These are phyloP conservation scores for Xyliphius kryptos DNA, from an alignment of 2,113 vertebrate genomes.

Conservation along the genomic window DNA sequence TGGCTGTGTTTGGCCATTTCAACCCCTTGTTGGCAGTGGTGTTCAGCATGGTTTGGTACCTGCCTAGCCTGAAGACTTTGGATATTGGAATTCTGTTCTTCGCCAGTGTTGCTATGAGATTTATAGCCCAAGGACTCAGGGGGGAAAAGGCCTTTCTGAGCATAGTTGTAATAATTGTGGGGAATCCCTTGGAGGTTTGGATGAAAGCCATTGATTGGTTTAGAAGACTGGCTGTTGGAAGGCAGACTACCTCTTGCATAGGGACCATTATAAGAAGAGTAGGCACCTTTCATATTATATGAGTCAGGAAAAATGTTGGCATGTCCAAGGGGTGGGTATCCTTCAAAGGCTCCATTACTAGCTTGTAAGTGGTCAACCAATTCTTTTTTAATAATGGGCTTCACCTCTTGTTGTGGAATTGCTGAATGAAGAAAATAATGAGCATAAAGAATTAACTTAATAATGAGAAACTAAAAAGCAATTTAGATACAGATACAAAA, in stretches of 20 bases:
- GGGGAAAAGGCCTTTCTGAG: slow-evolving; percentile 78
- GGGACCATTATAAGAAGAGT: slow-evolving; percentile 84
- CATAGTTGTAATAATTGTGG: slow-evolving; percentile 81
- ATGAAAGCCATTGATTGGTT: slow-evolving; percentile 82
- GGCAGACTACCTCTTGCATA: slow-evolving; percentile 89
- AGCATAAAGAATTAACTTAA: no score
- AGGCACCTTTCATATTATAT: slow-evolving; percentile 79
- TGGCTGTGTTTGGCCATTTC: slow-evolving; percentile 48
- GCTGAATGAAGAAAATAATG: slow-evolving; percentile 43
- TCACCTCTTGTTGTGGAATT: slow-evolving; percentile 75
- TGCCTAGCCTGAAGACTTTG: slow-evolving; percentile 73
- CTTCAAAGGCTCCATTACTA: slow-evolving; percentile 74
- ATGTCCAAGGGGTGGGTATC: slow-evolving; percentile 69
- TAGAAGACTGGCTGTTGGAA: slow-evolving; percentile 73
- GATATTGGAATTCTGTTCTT: slow-evolving; percentile 83
- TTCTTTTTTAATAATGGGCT: slow-evolving; percentile 82
- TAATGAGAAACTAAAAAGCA: no score
- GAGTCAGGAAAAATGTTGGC: slow-evolving; percentile 78
- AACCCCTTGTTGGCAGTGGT: slow-evolving; percentile 55
- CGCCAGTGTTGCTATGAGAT: no score
- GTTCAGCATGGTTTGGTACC: slow-evolving; percentile 70
- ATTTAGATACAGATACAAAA: no score
- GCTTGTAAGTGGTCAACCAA: slow-evolving; percentile 70
- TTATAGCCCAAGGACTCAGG: no score
- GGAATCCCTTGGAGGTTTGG: slow-evolving; percentile 78